Evolutionary conservation across 2,888 invertebrate genomes (phyloP).

Genomic region (Reticulitermes lucifugus): DNA sequence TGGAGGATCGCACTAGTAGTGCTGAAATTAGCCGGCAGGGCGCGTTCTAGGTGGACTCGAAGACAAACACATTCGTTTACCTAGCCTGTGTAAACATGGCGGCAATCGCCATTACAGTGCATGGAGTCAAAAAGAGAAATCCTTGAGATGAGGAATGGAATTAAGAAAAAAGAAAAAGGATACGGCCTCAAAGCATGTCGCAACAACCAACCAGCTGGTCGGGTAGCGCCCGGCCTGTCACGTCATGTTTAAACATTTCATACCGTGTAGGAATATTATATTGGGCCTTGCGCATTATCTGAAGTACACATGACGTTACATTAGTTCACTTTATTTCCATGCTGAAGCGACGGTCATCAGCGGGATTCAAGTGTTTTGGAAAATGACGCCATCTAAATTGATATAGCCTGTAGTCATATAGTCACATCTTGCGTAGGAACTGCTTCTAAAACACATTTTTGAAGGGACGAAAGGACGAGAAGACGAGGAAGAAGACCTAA

Average conservation of each 20-base stretch:
- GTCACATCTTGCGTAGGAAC: too few species aligned
- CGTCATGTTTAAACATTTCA: background rate
- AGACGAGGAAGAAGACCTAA: too few species aligned
- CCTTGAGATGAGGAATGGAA: slow-evolving; percentile 2
- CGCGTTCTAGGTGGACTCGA: background rate
- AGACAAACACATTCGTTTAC: slow-evolving; percentile 4
- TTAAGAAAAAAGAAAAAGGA: background rate
- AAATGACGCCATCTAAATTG: too few species aligned
- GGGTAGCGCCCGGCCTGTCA: background rate
- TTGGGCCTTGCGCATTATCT: too few species aligned
- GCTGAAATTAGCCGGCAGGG: slow-evolving; percentile 26
- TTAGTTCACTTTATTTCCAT: too few species aligned
- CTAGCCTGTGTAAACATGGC: background rate
- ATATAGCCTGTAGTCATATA: too few species aligned
- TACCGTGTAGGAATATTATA: too few species aligned
- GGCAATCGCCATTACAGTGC: slow-evolving; percentile 1
- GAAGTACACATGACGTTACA: too few species aligned
- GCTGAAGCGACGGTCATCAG: too few species aligned
- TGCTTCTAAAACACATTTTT: too few species aligned
- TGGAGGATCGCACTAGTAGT: slow-evolving; percentile 23
- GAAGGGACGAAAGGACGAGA: too few species aligned
- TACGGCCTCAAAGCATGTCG: background rate
- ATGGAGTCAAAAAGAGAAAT: background rate
- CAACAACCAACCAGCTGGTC: background rate
- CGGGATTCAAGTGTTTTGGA: too few species aligned